Evolutionary conservation across 1,140 invertebrate species (phyloP).

Genomic region (Vanessa tameamea): DNA sequence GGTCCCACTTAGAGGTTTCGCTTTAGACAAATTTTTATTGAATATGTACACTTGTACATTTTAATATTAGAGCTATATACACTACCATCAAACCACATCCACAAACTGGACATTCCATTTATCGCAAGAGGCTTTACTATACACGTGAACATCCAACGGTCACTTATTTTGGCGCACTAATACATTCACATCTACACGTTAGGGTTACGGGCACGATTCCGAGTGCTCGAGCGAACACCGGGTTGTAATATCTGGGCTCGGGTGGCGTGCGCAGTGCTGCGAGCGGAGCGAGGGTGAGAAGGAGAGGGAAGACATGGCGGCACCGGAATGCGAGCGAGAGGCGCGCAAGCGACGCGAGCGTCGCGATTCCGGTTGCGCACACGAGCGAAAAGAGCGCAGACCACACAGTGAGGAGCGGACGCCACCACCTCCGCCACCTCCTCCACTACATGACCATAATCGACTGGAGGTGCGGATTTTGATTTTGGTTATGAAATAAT

Average conservation of each 20-base stretch:
- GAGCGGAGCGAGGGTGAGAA: constrained; percentile 56
- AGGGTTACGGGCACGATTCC: constrained; percentile 73
- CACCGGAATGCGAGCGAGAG: constrained; percentile 73
- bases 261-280: constrained; percentile 76
- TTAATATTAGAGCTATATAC: constrained; percentile 29
- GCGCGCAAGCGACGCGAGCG: constrained; percentile 89
- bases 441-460: constrained; percentile 70
- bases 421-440: constrained; percentile 63
- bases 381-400: constrained; percentile 89
- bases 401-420: constrained; percentile 85
- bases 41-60: constrained; percentile 31
- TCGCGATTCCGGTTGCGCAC: constrained; percentile 83
- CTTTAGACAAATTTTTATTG: constrained; percentile 28
- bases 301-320: constrained; percentile 70
- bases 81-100: constrained; percentile 24
- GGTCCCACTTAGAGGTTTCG: constrained; percentile 44
- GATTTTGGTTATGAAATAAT: neutral
- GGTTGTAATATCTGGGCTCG: constrained; percentile 69
- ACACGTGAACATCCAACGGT: constrained; percentile 14
- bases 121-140: constrained; percentile 24
- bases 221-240: constrained; percentile 72
- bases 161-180: constrained; percentile 38
- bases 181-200: constrained; percentile 60
- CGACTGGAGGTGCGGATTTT: constrained; percentile 60
- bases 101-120: constrained; percentile 23